Evolutionary conservation across 2,888 invertebrate genomes (phyloP).

Genomic region (Orthosia incerta): DNA sequence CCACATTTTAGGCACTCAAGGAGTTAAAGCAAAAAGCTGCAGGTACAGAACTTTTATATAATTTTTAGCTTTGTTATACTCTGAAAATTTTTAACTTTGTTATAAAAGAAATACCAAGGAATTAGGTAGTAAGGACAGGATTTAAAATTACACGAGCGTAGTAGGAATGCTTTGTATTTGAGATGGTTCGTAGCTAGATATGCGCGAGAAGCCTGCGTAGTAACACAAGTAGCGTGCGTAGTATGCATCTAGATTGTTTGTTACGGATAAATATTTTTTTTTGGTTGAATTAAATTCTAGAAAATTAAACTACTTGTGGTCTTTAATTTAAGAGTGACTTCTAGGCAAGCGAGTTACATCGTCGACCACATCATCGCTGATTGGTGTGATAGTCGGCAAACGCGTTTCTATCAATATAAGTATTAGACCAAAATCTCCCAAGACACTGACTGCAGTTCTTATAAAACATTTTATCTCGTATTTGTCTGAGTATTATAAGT

Average conservation of each 20-base stretch:
- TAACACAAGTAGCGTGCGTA: neutral
- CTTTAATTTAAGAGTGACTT: neutral
- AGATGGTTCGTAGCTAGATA: neutral
- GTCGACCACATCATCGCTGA: neutral
- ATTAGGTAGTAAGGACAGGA: neutral
- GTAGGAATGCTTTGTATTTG: constrained; percentile 1
- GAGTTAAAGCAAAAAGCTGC: neutral
- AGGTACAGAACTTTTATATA: neutral
- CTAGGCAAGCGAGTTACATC: neutral
- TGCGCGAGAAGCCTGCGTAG: neutral
- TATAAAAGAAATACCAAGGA: neutral
- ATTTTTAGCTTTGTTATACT: neutral
- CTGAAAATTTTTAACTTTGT: too few species aligned
- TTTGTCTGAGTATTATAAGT: constrained; percentile 14
- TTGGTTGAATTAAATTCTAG: neutral
- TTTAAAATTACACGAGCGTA: constrained; percentile 20
- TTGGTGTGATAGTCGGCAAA: neutral
- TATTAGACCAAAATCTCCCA: neutral
- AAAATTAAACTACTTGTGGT: neutral
- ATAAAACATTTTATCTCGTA: neutral
- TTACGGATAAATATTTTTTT: too few species aligned
- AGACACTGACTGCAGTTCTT: neutral
- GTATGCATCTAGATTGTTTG: too few species aligned
- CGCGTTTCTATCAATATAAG: neutral
- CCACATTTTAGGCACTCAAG: too few species aligned